A percentile compares a stretch with the other conserved stretches of the same genome.
Conservation (phyloP, 2,113 vertebrate genomes). For the Anguilla japonica region DNA sequence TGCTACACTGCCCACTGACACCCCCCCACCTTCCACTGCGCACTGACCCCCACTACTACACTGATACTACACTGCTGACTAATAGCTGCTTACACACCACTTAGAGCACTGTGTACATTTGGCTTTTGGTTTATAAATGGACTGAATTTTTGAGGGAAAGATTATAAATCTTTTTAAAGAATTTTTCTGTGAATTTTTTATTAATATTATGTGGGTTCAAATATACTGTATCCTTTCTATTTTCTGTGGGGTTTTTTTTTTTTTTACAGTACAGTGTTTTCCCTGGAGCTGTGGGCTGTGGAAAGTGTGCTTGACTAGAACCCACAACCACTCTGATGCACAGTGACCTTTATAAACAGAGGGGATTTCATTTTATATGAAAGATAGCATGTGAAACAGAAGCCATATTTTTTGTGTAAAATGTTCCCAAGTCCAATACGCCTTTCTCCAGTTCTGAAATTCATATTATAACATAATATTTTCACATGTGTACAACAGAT, state of each 20-base stretch:
- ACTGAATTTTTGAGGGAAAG: neutral
- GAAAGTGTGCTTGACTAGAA: conserved; percentile 2
- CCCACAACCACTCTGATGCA: neutral
- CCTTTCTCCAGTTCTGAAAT: neutral
- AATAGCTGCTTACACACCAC: neutral
- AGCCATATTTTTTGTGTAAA: neutral
- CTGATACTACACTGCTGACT: neutral
- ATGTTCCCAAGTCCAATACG: neutral
- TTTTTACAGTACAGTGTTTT: neutral
- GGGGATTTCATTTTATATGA: neutral
- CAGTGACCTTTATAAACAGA: conserved; percentile 10
- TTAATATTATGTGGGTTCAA: neutral
- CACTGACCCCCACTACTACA: too few relatives aligned
- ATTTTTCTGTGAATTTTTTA: neutral
- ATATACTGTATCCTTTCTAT: neutral
- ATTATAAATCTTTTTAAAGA: neutral
- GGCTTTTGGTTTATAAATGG: neutral
- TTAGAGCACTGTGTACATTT: neutral
- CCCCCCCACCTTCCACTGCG: conserved; percentile 9
- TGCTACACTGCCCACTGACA: conserved; percentile 75
- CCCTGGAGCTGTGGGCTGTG: neutral
- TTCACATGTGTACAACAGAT: neutral
- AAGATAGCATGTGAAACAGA: neutral
- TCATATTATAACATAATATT: too few relatives aligned
- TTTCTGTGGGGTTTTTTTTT: neutral